Base-by-base conservation (phyloP, 1,140 invertebrate species). In the Drosophila paulistorum region DNA sequence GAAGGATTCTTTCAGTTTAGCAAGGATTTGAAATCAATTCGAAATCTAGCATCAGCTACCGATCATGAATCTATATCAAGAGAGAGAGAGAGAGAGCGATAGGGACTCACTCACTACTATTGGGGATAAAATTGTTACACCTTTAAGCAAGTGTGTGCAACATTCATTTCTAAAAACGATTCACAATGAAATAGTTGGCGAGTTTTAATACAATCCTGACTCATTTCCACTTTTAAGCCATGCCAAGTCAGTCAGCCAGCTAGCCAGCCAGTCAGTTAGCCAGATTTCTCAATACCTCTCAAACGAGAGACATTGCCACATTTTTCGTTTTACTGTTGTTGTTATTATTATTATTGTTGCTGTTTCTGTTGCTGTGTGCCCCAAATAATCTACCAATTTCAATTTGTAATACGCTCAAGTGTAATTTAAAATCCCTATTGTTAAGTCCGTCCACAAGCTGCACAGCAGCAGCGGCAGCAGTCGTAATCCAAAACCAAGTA, bases 361-460 rank as follows among this genome's bases (percentile, higher is more conserved):
- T 7, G 6, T 20, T 51, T 20, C 45, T 51, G 17, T 51, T 51
- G 45, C 45, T 51, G 45, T 51, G 45, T 37, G 14, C 17, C 37
- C 20, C 13, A 17, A 20, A 65, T 54, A 33, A 55, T 65, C 17
- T 58, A 30, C 48, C 48, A 64, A 62, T 78, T 66, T 60, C 45
- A 64, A 78, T 70, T 69, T 74, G 62, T 69, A 72, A 77, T 63
- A 68, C 66, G 65, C 71, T 77, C 54, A 66, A 66, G 17, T 45
- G 62, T 67, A 51, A 48, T 74, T 65, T 57, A 79, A 73, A 81
- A 60, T 77, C 73, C 63, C 79, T 81, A 77, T 81, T 81, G 67
- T 65, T 65, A 37, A 65, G 60, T 33, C 13, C 72, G 42, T 58
- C 23, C 60, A 45, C 64, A 62, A 59, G 41, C 65, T 72, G 65